Conservation (phyloP, 2,113 vertebrate species). For the Sphyrna mokarran region DNA sequence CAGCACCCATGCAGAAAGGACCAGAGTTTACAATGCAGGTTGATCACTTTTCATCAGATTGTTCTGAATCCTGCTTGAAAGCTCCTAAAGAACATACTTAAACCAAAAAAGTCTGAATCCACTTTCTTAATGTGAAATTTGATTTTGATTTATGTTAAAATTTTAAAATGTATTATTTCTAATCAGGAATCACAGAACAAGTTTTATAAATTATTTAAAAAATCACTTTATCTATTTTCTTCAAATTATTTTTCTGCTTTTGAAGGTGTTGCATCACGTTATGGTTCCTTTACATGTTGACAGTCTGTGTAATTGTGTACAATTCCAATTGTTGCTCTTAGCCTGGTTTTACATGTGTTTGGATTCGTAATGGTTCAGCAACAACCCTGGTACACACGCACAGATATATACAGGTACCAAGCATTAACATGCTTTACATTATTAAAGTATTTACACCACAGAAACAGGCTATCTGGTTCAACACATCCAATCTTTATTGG, state of each 20-base stretch:
- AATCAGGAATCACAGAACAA: neutral
- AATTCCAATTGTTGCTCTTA: conserved; percentile 54
- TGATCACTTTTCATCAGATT: neutral
- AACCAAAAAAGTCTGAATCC: conserved; percentile 17
- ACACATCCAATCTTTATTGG: neutral
- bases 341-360: conserved; percentile 55
- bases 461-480: neutral
- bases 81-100: neutral
- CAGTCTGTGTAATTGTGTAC: neutral
- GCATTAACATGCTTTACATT: neutral
- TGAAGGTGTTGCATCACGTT: neutral
- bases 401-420: conserved; percentile 47
- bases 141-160: neutral
- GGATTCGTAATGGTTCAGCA: conserved; percentile 62
- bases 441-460: neutral
- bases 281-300: neutral
- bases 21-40: neutral
- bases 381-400: conserved; percentile 61
- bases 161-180: neutral
- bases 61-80: neutral
- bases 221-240: neutral
- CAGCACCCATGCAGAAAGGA: neutral
- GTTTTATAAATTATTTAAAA: neutral
- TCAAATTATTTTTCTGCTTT: neutral
- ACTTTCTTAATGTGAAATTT: neutral